Conservation (phyloP, 37 sponge, comb jelly and placozoan genomes). For the Tethya wilhelma region DNA sequence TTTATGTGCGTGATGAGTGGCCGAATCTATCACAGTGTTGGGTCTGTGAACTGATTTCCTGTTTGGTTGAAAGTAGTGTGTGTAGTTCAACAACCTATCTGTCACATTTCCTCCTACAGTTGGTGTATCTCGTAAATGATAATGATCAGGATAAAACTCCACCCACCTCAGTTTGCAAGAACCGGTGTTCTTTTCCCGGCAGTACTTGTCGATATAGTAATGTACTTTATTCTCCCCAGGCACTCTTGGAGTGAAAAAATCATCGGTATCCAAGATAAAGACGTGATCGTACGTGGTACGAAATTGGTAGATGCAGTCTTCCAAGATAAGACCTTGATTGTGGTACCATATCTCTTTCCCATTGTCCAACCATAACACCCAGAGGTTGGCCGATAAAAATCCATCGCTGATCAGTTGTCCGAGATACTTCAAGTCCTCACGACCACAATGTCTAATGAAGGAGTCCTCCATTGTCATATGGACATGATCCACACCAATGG, state of each 20-base stretch:
- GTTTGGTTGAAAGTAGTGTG: constrained; percentile 13
- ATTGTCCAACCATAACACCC: constrained; percentile 13
- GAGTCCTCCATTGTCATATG: constrained; percentile 11
- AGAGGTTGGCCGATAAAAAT: constrained; percentile 25
- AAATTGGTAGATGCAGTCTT: constrained; percentile 45
- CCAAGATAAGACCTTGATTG: constrained; percentile 21
- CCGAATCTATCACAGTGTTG: neutral
- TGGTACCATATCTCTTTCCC: constrained; percentile 28
- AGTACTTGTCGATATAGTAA: constrained; percentile 27
- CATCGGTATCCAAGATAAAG: constrained; percentile 32
- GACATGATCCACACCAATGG: constrained; percentile 24
- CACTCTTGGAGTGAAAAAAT: constrained; percentile 42
- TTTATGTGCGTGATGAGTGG: constrained; percentile 13
- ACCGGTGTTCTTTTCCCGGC: constrained; percentile 6
- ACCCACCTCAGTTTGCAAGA: constrained; percentile 30
- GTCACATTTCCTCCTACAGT: constrained; percentile 12
- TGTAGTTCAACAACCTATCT: neutral
- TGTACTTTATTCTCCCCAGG: constrained; percentile 12
- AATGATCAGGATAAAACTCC: constrained; percentile 39
- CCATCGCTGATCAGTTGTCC: neutral
- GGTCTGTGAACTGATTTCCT: constrained; percentile 27
- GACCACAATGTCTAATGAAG: neutral
- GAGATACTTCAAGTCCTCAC: neutral
- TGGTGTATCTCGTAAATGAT: neutral
- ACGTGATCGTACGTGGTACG: constrained; percentile 32